Percentiles rank a stretch among this genome's conserved stretches.
Conservation (phyloP, 2,888 invertebrate species). For the Rosalia funebris region DNA sequence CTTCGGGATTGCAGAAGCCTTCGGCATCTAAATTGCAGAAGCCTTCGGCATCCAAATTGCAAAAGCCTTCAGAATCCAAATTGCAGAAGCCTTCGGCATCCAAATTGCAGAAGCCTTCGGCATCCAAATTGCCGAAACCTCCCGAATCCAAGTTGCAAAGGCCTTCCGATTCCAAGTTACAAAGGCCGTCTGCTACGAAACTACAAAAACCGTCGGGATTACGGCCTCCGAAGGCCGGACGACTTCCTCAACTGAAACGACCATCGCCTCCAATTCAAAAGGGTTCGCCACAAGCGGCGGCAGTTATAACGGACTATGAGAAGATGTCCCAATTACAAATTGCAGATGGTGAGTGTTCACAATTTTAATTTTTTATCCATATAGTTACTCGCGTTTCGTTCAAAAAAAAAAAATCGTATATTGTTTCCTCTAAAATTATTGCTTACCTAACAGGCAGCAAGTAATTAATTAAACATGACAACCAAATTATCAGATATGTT, state of each 20-base stretch:
- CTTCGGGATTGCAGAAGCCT: not conserved
- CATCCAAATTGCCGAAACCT: not conserved
- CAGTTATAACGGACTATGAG: conserved; percentile 21
- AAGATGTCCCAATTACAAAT: conserved; percentile 1
- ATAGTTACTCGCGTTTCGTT: too few relatives aligned
- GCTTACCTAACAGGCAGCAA: too few relatives aligned
- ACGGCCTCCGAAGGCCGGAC: not conserved
- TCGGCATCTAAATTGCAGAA: not conserved
- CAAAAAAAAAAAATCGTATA: too few relatives aligned
- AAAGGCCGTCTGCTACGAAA: conserved; percentile 14
- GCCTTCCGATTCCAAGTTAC: conserved; percentile 1
- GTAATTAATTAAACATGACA: too few relatives aligned
- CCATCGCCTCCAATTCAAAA: conserved; percentile 17
- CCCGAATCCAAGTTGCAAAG: not conserved
- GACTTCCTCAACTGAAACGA: not conserved
- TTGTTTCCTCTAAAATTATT: too few relatives aligned
- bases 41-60: conserved; percentile 2
- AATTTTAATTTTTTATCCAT: too few relatives aligned
- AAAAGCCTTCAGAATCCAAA: conserved; percentile 1
- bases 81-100: not conserved
- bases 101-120: not conserved
- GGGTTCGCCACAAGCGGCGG: conserved; percentile 31
- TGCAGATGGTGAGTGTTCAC: not conserved
- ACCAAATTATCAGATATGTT: too few relatives aligned
- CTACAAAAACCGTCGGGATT: not conserved